Percentiles rank a stretch among this genome's conserved stretches.
These are phyloP conservation scores for Bos taurus DNA, from an alignment of 2,113 vertebrate species.

Conservation along the genomic window DNA sequence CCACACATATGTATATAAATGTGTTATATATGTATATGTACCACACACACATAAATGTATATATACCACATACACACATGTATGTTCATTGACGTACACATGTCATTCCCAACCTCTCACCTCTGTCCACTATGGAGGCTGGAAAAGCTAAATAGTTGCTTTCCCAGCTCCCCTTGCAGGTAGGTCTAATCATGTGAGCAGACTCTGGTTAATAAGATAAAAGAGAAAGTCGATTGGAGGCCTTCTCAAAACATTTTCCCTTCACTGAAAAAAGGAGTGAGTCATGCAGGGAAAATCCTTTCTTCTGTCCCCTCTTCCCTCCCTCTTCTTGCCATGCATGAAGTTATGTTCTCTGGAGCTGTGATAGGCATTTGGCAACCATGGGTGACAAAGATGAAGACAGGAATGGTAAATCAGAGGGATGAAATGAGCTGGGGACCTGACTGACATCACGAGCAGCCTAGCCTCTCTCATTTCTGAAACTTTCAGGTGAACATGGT, in stretches of 20 bases:
- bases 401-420: neutral
- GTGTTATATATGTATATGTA: neutral
- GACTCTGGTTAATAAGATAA: neutral
- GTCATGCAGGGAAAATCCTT: neutral
- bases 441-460: neutral
- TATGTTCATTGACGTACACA: neutral
- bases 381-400: neutral
- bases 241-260: neutral
- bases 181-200: neutral
- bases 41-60: neutral
- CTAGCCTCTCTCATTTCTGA: neutral
- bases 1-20: accelerated
- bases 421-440: neutral
- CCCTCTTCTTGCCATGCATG: neutral
- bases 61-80: neutral
- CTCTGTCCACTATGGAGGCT: neutral
- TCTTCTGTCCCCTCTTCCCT: neutral
- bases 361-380: neutral
- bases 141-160: neutral
- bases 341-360: neutral
- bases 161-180: neutral
- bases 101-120: neutral
- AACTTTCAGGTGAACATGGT: neutral
- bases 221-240: neutral
- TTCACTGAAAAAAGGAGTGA: neutral